These are phyloP conservation scores for Mantis religiosa DNA, from an alignment of 2,888 invertebrate genomes.

Conservation along the genomic window DNA sequence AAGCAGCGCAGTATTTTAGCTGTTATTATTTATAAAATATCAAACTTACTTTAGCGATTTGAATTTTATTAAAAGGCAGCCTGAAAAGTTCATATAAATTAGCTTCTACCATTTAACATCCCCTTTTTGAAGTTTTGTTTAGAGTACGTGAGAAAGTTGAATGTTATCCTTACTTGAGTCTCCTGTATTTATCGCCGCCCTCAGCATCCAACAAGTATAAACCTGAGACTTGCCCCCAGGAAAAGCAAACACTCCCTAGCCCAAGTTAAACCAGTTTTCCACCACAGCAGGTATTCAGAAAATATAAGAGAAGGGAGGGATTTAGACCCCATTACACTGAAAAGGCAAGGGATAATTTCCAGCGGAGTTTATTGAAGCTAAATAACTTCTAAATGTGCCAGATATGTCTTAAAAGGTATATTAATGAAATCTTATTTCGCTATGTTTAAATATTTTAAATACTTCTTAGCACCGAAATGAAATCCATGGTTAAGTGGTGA, in stretches of 20 bases:
- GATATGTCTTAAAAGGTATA: no score
- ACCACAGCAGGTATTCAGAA: neutral
- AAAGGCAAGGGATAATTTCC: neutral
- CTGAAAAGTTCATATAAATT: neutral
- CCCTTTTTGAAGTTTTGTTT: neutral
- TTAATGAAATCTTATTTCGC: no score
- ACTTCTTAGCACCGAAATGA: no score
- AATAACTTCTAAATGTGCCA: no score
- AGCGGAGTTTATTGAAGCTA: no score
- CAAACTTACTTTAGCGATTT: no score
- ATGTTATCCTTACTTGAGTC: neutral
- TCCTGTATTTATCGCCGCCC: neutral
- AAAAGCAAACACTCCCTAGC: neutral
- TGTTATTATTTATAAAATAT: no score
- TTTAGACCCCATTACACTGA: neutral
- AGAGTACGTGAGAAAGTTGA: neutral
- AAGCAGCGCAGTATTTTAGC: no score
- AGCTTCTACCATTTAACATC: neutral
- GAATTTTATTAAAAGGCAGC: no score
- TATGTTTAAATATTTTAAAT: no score
- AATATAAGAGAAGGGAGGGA: neutral
- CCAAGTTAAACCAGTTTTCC: neutral
- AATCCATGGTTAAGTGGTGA: no score
- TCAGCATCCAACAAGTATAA: neutral
- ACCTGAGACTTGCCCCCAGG: neutral